A percentile compares a stretch with the other conserved stretches of the same genome.
Evolutionary conservation across 2,113 vertebrate species (phyloP).

Genomic region (Daboia siamensis): DNA sequence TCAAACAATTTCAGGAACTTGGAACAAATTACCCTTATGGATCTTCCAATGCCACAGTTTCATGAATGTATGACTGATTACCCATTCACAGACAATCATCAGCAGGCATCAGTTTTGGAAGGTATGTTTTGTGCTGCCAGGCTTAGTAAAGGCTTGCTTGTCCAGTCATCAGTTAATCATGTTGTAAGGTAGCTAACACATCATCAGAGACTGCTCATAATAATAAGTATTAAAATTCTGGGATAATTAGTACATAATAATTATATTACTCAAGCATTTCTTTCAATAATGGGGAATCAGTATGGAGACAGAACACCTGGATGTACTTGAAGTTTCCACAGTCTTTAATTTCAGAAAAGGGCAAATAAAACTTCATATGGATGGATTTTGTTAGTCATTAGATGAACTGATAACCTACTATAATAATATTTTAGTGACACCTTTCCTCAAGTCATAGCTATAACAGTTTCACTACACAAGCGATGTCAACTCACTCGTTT

Average conservation of each 20-base stretch:
- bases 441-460: constrained; percentile 15
- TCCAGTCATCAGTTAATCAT: background rate
- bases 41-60: background rate
- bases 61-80: background rate
- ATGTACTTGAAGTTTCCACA: background rate
- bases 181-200: background rate
- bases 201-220: background rate
- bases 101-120: background rate
- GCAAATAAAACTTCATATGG: background rate
- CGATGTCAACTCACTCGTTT: constrained; percentile 80
- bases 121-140: background rate
- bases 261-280: background rate
- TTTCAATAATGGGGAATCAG: background rate
- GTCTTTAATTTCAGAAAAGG: background rate
- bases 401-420: background rate
- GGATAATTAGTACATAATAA: background rate
- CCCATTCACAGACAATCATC: background rate
- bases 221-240: background rate
- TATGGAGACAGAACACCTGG: background rate
- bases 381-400: background rate
- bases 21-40: background rate
- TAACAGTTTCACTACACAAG: background rate
- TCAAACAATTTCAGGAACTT: background rate
- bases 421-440: background rate
- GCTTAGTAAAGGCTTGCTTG: background rate